These are phyloP conservation scores for Acleris sparsana DNA, from an alignment of 2,888 invertebrate species.

Conservation along the genomic window DNA sequence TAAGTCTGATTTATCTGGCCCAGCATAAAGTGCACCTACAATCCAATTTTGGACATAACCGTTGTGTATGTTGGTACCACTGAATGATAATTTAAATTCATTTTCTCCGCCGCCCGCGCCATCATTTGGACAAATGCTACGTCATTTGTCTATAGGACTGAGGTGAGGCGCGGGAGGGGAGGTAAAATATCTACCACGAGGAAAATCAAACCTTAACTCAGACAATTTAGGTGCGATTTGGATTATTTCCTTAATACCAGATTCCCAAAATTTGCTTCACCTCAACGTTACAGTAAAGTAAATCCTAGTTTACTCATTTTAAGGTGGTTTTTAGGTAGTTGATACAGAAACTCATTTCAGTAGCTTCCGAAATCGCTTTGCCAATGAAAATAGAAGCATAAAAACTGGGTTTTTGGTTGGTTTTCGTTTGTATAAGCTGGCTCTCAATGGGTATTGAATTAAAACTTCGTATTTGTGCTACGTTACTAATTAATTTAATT, in stretches of 20 bases:
- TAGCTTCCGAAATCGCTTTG: constrained; percentile 73
- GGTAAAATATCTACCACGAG: constrained; percentile 42
- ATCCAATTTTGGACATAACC: constrained; percentile 71
- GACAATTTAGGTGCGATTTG: constrained; percentile 53
- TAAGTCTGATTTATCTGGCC: background rate
- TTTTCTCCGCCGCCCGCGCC: constrained; percentile 84
- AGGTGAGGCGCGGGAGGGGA: constrained; percentile 60
- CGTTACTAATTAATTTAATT: constrained; percentile 80
- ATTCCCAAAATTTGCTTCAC: constrained; percentile 74
- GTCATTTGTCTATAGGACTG: constrained; percentile 81
- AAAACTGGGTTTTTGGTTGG: constrained; percentile 62
- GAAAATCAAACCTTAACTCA: constrained; percentile 55
- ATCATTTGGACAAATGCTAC: constrained; percentile 85
- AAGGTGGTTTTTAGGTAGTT: constrained; percentile 62
- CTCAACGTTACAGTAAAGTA: constrained; percentile 55
- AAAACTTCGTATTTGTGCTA: constrained; percentile 78
- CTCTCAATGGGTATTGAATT: constrained; percentile 77
- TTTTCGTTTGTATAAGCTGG: constrained; percentile 62
- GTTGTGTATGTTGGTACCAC: constrained; percentile 79
- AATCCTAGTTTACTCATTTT: constrained; percentile 25
- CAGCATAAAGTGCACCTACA: constrained; percentile 51
- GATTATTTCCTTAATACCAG: constrained; percentile 52
- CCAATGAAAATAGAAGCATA: constrained; percentile 73
- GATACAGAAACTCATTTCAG: constrained; percentile 67
- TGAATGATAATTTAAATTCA: constrained; percentile 85